Conservation (phyloP, 2,113 vertebrate species). For the Jaculus jaculus region DNA sequence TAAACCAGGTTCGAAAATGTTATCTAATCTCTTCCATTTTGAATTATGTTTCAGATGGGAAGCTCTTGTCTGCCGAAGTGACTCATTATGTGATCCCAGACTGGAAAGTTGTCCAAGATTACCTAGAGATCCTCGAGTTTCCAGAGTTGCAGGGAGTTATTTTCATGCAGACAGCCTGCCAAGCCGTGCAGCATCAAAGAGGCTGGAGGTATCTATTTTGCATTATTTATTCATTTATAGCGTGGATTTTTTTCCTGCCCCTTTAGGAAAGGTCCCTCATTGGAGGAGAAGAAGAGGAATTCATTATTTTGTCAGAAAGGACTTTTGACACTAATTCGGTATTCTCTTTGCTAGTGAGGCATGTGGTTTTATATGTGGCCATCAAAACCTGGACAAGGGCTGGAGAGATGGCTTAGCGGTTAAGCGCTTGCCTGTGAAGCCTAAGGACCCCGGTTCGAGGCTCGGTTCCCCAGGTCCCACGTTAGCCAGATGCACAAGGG, state of each 20-base stretch:
- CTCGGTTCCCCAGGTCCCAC: too few species aligned
- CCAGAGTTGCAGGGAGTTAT: slow-evolving; percentile 92
- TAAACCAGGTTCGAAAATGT: not conserved
- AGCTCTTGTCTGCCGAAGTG: slow-evolving; percentile 90
- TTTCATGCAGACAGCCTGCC: slow-evolving; percentile 96
- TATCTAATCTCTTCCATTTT: slow-evolving; percentile 65
- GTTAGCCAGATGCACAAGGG: too few species aligned
- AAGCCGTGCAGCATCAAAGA: slow-evolving; percentile 92
- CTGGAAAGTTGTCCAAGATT: slow-evolving; percentile 92
- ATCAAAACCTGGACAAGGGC: slow-evolving; percentile 33
- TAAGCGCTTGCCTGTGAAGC: too few species aligned
- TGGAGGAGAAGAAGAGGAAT: not conserved
- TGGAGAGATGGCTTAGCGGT: too few species aligned
- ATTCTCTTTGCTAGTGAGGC: slow-evolving; percentile 54
- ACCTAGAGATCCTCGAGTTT: slow-evolving; percentile 94
- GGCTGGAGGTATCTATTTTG: slow-evolving; percentile 91
- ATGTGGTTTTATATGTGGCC: slow-evolving; percentile 64
- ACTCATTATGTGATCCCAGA: slow-evolving; percentile 97
- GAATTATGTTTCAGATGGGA: slow-evolving; percentile 87
- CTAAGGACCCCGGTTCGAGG: too few species aligned
- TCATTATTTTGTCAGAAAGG: slow-evolving; percentile 59
- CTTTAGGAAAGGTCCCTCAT: not conserved
- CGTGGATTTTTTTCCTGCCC: too few species aligned
- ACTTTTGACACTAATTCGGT: slow-evolving; percentile 63
- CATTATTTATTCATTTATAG: slow-evolving; percentile 51